A percentile compares a stretch with the other conserved stretches of the same genome.
Conservation (phyloP, 2,888 invertebrate species). For the Malthinus flaveolus region DNA sequence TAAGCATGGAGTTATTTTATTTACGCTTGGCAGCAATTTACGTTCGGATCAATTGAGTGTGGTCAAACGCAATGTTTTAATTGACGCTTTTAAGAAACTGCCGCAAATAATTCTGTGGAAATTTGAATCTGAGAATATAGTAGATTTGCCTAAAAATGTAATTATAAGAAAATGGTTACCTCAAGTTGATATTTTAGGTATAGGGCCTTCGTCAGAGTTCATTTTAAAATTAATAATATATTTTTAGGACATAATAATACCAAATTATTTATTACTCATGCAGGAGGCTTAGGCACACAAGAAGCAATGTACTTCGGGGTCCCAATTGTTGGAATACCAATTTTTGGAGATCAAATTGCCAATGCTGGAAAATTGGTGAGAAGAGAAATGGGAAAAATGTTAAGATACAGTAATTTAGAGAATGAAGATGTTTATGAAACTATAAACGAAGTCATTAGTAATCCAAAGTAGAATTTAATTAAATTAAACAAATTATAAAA, state of each 20-base stretch:
- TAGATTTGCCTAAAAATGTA: slow-evolving; percentile 45
- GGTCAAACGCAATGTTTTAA: slow-evolving; percentile 20
- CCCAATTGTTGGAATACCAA: slow-evolving; percentile 41
- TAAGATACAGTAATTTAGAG: slow-evolving; percentile 34
- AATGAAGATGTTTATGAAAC: slow-evolving; percentile 29
- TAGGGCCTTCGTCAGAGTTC: not conserved
- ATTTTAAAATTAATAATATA: not conserved
- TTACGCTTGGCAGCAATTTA: slow-evolving; percentile 48
- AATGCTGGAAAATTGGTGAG: slow-evolving; percentile 41
- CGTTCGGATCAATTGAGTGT: slow-evolving; percentile 37
- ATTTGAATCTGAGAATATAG: slow-evolving; percentile 39
- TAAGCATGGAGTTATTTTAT: slow-evolving; percentile 44
- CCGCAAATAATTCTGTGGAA: slow-evolving; percentile 49
- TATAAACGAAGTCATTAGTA: slow-evolving; percentile 35
- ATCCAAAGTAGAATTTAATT: too few relatives aligned
- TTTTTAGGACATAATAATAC: slow-evolving; percentile 34
- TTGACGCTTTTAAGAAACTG: slow-evolving; percentile 43
- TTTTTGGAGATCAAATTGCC: slow-evolving; percentile 43
- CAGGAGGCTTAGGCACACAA: slow-evolving; percentile 41
- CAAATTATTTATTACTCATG: slow-evolving; percentile 37
- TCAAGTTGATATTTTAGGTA: slow-evolving; percentile 49
- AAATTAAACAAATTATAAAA: slow-evolving; percentile 14
- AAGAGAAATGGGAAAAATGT: slow-evolving; percentile 35
- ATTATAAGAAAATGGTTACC: slow-evolving; percentile 46
- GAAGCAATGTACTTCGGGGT: slow-evolving; percentile 37